Percentiles rank a stretch among this genome's conserved stretches.
phyloP scores from a whole-genome alignment of 2,113 vertebrate genomes.

The Sebastes schlegelii region DNA sequence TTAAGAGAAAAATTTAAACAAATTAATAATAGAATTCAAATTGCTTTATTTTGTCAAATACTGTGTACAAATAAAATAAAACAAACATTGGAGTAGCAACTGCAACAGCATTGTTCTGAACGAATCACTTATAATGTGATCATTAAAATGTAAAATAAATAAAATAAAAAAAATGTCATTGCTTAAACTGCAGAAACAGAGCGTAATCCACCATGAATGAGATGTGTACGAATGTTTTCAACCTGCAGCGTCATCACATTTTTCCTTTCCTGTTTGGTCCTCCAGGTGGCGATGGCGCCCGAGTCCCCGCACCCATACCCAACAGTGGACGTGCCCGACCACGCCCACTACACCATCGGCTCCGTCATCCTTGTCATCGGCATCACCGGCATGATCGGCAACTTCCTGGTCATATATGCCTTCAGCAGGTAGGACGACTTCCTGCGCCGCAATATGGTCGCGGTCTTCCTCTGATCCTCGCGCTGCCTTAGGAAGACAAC shows the following conservation, averaged over 20 bases:
- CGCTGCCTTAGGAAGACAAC: not conserved
- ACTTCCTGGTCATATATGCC: constrained; percentile 92
- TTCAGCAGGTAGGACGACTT: constrained; percentile 89
- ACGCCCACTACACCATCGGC: constrained; percentile 92
- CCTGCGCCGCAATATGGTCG: not conserved
- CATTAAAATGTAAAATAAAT: too few relatives aligned
- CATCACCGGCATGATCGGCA: constrained; percentile 91
- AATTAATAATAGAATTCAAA: too few relatives aligned
- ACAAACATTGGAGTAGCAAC: too few relatives aligned
- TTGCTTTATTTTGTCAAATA: too few relatives aligned
- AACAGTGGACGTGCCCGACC: constrained; percentile 90
- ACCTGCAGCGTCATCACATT: not conserved
- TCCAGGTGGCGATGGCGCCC: constrained; percentile 73
- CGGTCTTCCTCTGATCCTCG: not conserved
- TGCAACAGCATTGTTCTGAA: too few relatives aligned
- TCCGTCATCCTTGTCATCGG: constrained; percentile 90
- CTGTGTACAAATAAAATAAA: too few relatives aligned
- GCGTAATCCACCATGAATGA: not conserved
- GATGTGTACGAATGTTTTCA: not conserved
- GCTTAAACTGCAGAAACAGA: not conserved
- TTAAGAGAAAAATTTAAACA: too few relatives aligned
- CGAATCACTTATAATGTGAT: too few relatives aligned
- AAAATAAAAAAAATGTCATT: too few relatives aligned
- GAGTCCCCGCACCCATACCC: constrained; percentile 81
- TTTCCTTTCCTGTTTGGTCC: not conserved